Conservation (phyloP, 2,113 vertebrate genomes). For the Prunella fulvescens region DNA sequence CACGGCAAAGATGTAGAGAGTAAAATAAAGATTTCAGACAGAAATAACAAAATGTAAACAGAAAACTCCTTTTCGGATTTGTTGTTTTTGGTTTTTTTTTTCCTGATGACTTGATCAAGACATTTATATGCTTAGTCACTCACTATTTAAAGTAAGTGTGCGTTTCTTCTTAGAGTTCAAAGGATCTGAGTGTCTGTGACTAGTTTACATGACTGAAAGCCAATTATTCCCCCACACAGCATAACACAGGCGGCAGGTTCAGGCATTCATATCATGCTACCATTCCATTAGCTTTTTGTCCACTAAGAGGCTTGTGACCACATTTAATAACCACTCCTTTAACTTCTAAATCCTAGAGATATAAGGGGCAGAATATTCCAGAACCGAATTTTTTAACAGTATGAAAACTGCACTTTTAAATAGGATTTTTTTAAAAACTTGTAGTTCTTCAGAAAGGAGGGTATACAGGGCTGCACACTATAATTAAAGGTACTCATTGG, state of each 20-base stretch:
- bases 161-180: conserved; percentile 35
- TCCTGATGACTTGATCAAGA: not conserved
- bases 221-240: not conserved
- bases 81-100: not conserved
- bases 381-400: not conserved
- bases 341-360: not conserved
- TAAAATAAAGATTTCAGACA: conserved; percentile 33
- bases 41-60: conserved; percentile 27
- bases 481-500: not conserved
- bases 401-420: not conserved
- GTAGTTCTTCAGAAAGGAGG: not conserved
- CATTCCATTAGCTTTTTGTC: conserved; percentile 6
- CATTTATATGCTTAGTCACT: conserved; percentile 16
- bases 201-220: conserved; percentile 32
- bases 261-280: not conserved
- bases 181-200: not conserved
- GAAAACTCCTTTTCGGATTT: not conserved
- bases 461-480: not conserved
- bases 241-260: not conserved
- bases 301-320: not conserved
- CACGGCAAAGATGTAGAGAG: not conserved
- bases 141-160: conserved; percentile 24
- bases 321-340: not conserved
- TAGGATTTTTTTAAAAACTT: not conserved
- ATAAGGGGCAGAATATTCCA: not conserved